Evolutionary conservation across 2,113 vertebrate species (phyloP).

Genomic region (Alces alces): DNA sequence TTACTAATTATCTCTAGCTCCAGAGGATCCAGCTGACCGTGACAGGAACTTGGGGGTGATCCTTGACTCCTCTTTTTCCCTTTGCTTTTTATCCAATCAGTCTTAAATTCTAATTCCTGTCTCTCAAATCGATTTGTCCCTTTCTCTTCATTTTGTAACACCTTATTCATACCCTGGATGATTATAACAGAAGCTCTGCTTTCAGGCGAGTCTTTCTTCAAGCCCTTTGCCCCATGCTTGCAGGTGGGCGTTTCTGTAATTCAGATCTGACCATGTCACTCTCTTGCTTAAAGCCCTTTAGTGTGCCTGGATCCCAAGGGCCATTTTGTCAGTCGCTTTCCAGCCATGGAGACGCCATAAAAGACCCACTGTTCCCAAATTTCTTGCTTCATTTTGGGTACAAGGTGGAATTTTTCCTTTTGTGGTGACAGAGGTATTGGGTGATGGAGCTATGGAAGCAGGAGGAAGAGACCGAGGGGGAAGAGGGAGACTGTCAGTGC

Average conservation of each 20-base stretch:
- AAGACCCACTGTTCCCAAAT: background rate
- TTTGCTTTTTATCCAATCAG: background rate
- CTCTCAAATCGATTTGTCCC: background rate
- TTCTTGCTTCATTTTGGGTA: conserved; percentile 16
- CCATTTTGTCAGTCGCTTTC: conserved; percentile 10
- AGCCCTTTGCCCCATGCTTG: background rate
- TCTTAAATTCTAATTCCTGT: background rate
- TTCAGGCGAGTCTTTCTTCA: background rate
- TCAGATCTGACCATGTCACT: background rate
- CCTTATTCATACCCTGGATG: background rate
- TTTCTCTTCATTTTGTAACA: background rate
- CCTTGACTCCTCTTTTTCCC: background rate
- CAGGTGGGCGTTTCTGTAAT: background rate
- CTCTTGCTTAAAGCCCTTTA: background rate
- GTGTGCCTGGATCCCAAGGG: background rate
- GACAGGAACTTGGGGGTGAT: background rate
- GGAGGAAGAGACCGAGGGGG: background rate
- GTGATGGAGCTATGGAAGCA: background rate
- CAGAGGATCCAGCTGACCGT: background rate
- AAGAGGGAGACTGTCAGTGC: background rate
- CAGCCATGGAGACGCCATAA: background rate
- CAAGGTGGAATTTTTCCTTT: background rate
- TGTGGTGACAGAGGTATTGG: background rate
- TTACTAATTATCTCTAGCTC: background rate
- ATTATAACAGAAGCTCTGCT: background rate